These are phyloP conservation scores for Rhincodon typus DNA, from an alignment of 2,797 vertebrate species.

Conservation along the genomic window DNA sequence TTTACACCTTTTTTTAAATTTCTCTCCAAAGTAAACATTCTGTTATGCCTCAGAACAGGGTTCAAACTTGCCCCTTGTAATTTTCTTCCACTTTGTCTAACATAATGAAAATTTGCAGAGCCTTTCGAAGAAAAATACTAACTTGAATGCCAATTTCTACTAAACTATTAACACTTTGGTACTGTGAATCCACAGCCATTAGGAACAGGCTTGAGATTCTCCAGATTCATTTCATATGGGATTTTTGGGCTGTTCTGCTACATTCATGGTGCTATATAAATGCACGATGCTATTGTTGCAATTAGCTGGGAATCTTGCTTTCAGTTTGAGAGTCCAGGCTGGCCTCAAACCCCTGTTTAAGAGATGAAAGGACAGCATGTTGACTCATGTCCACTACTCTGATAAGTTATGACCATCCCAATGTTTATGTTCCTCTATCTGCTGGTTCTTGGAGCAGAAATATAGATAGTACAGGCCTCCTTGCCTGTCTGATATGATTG, in stretches of 20 bases:
- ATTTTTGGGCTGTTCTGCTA: not conserved
- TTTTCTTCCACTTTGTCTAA: not conserved
- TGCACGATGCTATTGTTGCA: not conserved
- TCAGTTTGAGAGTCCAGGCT: not conserved
- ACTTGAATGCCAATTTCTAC: not conserved
- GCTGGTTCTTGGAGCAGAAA: not conserved
- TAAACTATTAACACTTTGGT: not conserved
- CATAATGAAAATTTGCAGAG: not conserved
- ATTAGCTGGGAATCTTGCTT: not conserved
- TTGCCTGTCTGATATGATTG: not conserved
- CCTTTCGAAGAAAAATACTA: not conserved
- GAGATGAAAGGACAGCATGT: not conserved
- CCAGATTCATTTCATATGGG: not conserved
- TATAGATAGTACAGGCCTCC: not conserved
- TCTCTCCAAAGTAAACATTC: not conserved
- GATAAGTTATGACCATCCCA: not conserved
- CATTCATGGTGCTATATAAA: not conserved
- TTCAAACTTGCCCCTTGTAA: not conserved
- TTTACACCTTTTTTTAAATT: not conserved
- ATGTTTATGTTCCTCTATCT: not conserved
- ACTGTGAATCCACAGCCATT: not conserved
- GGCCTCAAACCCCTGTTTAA: not conserved
- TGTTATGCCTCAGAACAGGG: not conserved
- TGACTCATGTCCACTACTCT: not conserved
- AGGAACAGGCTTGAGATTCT: not conserved